Evolutionary conservation across 2,797 vertebrate genomes (phyloP), one percentile per base, ranked within the genome.

Genomic region (Amblyopsis hoosieri): DNA sequence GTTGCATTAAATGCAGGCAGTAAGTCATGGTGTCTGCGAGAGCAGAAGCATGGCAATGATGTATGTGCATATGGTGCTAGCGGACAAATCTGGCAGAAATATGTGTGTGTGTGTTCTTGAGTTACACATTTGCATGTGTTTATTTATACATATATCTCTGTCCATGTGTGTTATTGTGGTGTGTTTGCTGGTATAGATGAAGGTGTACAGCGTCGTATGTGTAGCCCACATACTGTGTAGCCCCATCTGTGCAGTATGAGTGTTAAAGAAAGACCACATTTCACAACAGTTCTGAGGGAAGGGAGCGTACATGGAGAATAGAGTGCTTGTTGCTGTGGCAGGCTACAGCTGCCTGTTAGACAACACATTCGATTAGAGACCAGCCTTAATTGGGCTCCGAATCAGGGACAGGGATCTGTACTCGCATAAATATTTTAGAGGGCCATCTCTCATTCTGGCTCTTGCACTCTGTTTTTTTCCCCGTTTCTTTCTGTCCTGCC

Each of bases 351-450:
- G 71, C 72, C 58, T 77, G 66, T 53, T 64, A 42, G 67, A 45
- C 47, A 71, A 79, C 77, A 74, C 75, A 74, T 71, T 81, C 76
- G 80, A 84, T 84, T 81, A 64, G 77, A 78, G 54, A 66, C 61
- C 65, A 56, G 17, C 75, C 79, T 87, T 89, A 87, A 89, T 90
- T 89, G 86, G 81, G 76, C 78, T 67, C 70, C 5, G 63, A 87
- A 86, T 89, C 87, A 75, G 79, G 82, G 75, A 80, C 74, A 80
- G 74, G 82, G 83, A 84, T 87, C 85, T 87, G 75, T 51, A 45
- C 81, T 74, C 66, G 15, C 79, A 85, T 91, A 72, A 86, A 89
- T 90, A 88, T 87, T 88, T 88, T 66, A 90, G 78, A 70, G 70
- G 71, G 75, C 76, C 67, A 73, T 61, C 78, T 72, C 67, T 81